Percentiles rank a stretch among this genome's conserved stretches.
Conservation (phyloP, 2,888 invertebrate species). For the Harpagoxenus sublaevis region DNA sequence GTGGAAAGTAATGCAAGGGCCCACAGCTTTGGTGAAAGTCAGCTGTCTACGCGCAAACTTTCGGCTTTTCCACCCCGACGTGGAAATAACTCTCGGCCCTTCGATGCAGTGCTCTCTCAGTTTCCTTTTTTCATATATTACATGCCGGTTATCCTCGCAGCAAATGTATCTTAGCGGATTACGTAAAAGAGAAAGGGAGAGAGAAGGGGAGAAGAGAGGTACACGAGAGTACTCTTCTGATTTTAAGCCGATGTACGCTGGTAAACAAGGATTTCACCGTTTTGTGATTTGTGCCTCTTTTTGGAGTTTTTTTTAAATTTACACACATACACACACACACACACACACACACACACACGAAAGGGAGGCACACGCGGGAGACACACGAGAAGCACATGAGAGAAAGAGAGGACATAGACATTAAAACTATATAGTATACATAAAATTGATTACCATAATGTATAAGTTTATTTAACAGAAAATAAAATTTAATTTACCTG, state of each 20-base stretch:
- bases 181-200: slow-evolving; percentile 33
- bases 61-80: slow-evolving; percentile 8
- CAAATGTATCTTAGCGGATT: slow-evolving; percentile 42
- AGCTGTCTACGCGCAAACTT: slow-evolving; percentile 30
- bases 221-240: background rate
- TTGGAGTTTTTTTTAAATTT: slow-evolving; percentile 3
- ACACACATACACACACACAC: too few relatives aligned
- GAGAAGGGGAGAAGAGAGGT: slow-evolving; percentile 22
- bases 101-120: slow-evolving; percentile 4
- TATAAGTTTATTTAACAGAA: background rate
- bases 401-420: background rate
- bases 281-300: slow-evolving; percentile 36
- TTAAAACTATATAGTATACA: background rate
- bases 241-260: slow-evolving; percentile 41
- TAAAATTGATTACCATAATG: background rate
- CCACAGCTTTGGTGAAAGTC: slow-evolving; percentile 20
- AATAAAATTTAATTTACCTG: background rate
- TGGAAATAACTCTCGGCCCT: slow-evolving; percentile 28
- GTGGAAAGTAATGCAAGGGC: slow-evolving; percentile 58
- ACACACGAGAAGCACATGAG: background rate
- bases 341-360: too few relatives aligned
- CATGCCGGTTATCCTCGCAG: slow-evolving; percentile 15
- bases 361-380: background rate
- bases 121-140: slow-evolving; percentile 25
- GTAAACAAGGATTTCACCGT: slow-evolving; percentile 34